A percentile compares a stretch with the other conserved stretches of the same genome.
Conservation (phyloP, 2,888 invertebrate species). For the Tetranychus truncatus region DNA sequence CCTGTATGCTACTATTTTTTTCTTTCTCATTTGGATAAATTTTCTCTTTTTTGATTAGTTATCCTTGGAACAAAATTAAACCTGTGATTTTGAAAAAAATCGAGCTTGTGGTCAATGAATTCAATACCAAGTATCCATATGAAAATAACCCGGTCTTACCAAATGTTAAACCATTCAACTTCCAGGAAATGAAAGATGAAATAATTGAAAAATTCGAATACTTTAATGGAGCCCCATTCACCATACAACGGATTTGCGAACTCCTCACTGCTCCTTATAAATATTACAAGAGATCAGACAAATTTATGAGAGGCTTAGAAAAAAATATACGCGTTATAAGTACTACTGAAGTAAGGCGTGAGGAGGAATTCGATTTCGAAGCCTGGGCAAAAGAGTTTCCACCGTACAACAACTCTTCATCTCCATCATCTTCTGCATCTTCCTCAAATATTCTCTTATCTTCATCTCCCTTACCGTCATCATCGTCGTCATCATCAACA, state of each 20-base stretch:
- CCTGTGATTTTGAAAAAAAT: slow-evolving; percentile 71
- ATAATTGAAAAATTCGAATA: slow-evolving; percentile 31
- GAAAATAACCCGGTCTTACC: slow-evolving; percentile 59
- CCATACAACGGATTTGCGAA: slow-evolving; percentile 86
- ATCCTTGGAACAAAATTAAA: slow-evolving; percentile 73
- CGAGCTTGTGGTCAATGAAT: slow-evolving; percentile 64
- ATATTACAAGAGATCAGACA: slow-evolving; percentile 86
- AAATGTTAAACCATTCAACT: slow-evolving; percentile 75
- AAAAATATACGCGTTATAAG: slow-evolving; percentile 39
- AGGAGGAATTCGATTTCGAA: no score
- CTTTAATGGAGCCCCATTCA: slow-evolving; percentile 58
- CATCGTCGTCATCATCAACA: neutral
- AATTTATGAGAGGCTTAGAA: slow-evolving; percentile 88
- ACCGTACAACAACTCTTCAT: neutral
- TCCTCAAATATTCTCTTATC: slow-evolving; percentile 7
- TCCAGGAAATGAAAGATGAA: slow-evolving; percentile 52
- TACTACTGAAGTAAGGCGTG: slow-evolving; percentile 22
- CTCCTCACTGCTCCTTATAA: slow-evolving; percentile 70
- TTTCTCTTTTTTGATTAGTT: slow-evolving; percentile 32
- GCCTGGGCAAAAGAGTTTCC: no score
- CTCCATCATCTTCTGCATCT: neutral
- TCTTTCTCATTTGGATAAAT: neutral
- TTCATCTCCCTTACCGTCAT: neutral
- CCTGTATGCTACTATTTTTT: neutral
- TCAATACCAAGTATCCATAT: slow-evolving; percentile 50